These are phyloP conservation scores for Lophotis ruficrista DNA, from an alignment of 2,113 vertebrate species.

Conservation along the genomic window DNA sequence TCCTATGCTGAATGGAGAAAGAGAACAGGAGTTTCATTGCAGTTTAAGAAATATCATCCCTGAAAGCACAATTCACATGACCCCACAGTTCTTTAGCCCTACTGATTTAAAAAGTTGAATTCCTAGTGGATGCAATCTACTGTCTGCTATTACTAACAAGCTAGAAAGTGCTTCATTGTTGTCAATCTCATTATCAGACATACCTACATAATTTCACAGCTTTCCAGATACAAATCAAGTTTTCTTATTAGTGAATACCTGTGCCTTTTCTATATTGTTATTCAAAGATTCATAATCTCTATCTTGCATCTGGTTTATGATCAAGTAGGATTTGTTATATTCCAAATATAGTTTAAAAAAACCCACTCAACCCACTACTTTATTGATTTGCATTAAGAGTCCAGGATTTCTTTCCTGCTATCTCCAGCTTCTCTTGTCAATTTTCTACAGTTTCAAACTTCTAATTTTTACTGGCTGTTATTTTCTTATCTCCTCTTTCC, in stretches of 20 bases:
- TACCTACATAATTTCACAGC: background rate
- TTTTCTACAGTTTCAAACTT: background rate
- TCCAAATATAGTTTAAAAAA: background rate
- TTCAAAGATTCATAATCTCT: background rate
- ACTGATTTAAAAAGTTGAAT: background rate
- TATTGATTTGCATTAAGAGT: background rate
- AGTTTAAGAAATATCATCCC: background rate
- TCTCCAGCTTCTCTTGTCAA: background rate
- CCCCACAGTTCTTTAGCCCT: background rate
- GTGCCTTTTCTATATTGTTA: background rate
- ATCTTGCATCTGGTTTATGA: background rate
- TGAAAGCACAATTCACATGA: background rate
- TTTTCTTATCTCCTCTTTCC: background rate
- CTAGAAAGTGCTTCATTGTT: background rate
- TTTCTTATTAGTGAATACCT: background rate
- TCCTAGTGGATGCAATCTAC: background rate
- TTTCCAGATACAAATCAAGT: background rate
- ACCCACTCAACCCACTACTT: rapidly evolving
- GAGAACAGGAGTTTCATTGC: background rate
- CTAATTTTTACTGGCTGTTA: background rate
- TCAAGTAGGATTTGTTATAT: background rate
- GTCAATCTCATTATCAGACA: background rate
- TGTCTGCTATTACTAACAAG: background rate
- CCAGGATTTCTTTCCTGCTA: background rate
- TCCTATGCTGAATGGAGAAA: background rate